These are phyloP conservation scores for Bellardia pandia DNA, from an alignment of 2,888 invertebrate genomes.

Conservation along the genomic window DNA sequence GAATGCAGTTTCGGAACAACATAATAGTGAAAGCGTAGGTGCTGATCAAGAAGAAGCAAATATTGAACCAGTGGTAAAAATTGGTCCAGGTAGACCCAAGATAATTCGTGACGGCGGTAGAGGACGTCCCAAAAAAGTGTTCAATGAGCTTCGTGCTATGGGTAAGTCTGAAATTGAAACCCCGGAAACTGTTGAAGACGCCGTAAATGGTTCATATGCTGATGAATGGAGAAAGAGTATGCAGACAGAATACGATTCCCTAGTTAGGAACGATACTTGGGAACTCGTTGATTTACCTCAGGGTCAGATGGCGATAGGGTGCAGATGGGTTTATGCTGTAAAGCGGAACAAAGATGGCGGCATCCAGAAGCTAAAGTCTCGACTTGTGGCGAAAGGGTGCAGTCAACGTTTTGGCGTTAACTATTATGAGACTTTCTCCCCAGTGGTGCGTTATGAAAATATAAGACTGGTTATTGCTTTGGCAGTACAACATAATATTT, in stretches of 20 bases:
- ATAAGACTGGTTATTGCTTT: conserved; percentile 65
- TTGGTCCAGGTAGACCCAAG: conserved; percentile 67
- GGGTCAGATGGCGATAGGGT: conserved; percentile 64
- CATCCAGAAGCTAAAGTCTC: conserved; percentile 65
- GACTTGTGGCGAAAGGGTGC: conserved; percentile 72
- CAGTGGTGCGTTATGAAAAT: conserved; percentile 69
- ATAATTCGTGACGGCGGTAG: conserved; percentile 64
- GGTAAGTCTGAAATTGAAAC: conserved; percentile 45
- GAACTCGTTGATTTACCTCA: conserved; percentile 59
- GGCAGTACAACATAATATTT: conserved; percentile 70
- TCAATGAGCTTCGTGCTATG: conserved; percentile 61
- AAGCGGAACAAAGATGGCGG: conserved; percentile 66
- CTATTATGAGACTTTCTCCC: conserved; percentile 66
- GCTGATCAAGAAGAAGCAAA: conserved; percentile 14
- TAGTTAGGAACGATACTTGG: conserved; percentile 57
- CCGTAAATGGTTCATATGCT: conserved; percentile 50
- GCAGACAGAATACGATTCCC: conserved; percentile 71
- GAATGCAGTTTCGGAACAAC: not conserved
- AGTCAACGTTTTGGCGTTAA: conserved; percentile 58
- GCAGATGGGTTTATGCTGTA: conserved; percentile 72
- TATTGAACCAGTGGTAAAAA: not conserved
- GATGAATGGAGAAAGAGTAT: conserved; percentile 71
- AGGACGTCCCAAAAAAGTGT: conserved; percentile 67
- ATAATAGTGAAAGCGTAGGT: not conserved
- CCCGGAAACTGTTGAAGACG: conserved; percentile 63